Percentiles rank a stretch among this genome's conserved stretches.
These are phyloP conservation scores for Blomia tropicalis DNA, from an alignment of 2,888 invertebrate species.

Conservation along the genomic window DNA sequence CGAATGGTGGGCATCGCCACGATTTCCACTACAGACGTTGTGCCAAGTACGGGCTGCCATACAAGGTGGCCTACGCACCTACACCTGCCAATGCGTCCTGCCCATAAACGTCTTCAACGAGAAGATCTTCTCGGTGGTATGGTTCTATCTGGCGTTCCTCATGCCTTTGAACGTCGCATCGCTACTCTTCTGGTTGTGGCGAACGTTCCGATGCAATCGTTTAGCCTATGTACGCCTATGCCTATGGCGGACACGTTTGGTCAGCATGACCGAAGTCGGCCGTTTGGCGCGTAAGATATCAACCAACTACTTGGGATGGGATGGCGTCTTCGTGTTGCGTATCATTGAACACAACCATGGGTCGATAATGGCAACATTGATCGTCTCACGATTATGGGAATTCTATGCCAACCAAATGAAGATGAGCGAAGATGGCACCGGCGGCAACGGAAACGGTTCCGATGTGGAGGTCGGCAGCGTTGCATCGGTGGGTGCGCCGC, in stretches of 20 bases:
- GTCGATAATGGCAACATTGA: constrained; percentile 33
- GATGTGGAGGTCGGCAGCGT: constrained; percentile 31
- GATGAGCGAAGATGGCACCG: constrained; percentile 29
- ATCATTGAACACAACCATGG: constrained; percentile 36
- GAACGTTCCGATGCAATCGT: constrained; percentile 33
- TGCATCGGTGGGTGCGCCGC: constrained; percentile 30
- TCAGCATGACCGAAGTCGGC: constrained; percentile 37
- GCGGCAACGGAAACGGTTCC: constrained; percentile 24
- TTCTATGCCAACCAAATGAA: constrained; percentile 33
- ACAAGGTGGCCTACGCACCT: constrained; percentile 33
- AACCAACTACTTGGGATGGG: constrained; percentile 34
- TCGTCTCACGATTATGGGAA: constrained; percentile 33
- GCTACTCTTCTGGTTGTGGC: constrained; percentile 33
- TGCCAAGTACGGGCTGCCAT: constrained; percentile 35
- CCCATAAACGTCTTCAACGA: constrained; percentile 35
- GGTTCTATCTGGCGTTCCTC: constrained; percentile 35
- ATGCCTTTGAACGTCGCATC: constrained; percentile 33
- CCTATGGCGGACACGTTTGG: constrained; percentile 37
- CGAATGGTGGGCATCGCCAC: constrained; percentile 36
- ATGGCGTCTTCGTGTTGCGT: constrained; percentile 35
- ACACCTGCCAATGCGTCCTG: constrained; percentile 35
- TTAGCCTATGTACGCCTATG: constrained; percentile 35
- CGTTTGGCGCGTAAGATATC: constrained; percentile 34
- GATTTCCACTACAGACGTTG: constrained; percentile 38
- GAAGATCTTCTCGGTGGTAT: constrained; percentile 34